Evolutionary conservation across 2,888 invertebrate species (phyloP).

Genomic region (Drosophila dives): DNA sequence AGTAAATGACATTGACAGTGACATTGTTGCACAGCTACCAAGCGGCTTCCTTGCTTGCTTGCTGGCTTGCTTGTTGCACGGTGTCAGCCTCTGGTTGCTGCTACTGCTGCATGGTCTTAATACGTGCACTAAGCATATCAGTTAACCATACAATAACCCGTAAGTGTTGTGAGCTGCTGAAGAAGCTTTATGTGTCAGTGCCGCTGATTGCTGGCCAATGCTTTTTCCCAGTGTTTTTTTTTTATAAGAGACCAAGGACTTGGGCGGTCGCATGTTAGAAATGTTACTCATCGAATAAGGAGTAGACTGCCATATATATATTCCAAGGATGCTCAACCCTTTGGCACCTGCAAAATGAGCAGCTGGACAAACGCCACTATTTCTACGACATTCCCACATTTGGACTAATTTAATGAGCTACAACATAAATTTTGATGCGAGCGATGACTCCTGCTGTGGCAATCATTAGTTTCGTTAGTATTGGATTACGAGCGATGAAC

Average conservation of each 20-base stretch:
- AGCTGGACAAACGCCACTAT: slow-evolving; percentile 8
- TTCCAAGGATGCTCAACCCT: slow-evolving; percentile 59
- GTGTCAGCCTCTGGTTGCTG: slow-evolving; percentile 11
- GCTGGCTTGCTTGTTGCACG: slow-evolving; percentile 6
- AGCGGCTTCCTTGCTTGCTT: slow-evolving; percentile 18
- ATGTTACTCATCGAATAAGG: background rate
- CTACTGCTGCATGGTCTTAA: slow-evolving; percentile 65
- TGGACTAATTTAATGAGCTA: slow-evolving; percentile 81
- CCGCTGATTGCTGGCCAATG: slow-evolving; percentile 66
- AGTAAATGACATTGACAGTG: slow-evolving; percentile 84
- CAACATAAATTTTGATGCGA: slow-evolving; percentile 74
- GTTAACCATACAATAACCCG: slow-evolving; percentile 77
- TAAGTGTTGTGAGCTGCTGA: slow-evolving; percentile 81
- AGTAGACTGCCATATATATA: background rate
- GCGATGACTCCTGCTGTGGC: slow-evolving; percentile 66
- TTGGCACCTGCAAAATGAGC: slow-evolving; percentile 41
- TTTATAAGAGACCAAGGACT: background rate
- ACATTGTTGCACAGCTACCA: slow-evolving; percentile 67
- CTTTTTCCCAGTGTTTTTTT: background rate
- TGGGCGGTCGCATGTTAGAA: slow-evolving; percentile 44
- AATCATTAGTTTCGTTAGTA: slow-evolving; percentile 41
- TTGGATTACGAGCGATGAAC: slow-evolving; percentile 28
- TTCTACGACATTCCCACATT: slow-evolving; percentile 54
- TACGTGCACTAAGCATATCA: slow-evolving; percentile 79
- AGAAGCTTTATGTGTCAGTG: slow-evolving; percentile 83